phyloP scores from a whole-genome alignment of 2,888 invertebrate genomes.

The Petrophora chlorosata region DNA sequence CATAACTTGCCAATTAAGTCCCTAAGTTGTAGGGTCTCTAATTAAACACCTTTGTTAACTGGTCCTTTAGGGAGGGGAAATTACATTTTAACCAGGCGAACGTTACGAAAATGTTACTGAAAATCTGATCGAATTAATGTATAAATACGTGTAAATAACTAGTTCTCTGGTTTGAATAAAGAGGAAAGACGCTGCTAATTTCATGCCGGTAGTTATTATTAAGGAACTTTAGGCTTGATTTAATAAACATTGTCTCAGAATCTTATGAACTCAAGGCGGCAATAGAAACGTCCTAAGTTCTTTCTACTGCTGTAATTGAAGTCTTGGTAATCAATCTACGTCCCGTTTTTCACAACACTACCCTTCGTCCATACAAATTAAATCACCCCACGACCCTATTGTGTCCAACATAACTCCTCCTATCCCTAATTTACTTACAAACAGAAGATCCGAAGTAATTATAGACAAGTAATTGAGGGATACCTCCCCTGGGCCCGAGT shows the following conservation, averaged over 20 bases:
- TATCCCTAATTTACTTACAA: constrained; percentile 20
- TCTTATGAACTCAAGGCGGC: too few relatives aligned
- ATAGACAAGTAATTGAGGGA: constrained; percentile 36
- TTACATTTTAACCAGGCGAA: too few relatives aligned
- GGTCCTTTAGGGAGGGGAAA: constrained; percentile 7
- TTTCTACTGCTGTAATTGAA: too few relatives aligned
- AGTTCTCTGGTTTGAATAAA: too few relatives aligned
- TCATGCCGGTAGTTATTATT: too few relatives aligned
- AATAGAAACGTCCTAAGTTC: too few relatives aligned
- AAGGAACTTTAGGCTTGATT: too few relatives aligned
- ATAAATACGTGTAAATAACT: too few relatives aligned
- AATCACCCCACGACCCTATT: constrained; percentile 10
- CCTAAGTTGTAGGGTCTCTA: constrained; percentile 34
- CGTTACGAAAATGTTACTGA: too few relatives aligned
- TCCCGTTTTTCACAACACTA: background rate
- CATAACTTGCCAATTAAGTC: constrained; percentile 18
- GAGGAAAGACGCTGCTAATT: too few relatives aligned
- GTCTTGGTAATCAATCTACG: background rate
- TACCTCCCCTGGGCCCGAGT: constrained; percentile 26
- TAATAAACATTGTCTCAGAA: too few relatives aligned
- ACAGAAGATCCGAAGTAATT: constrained; percentile 29
- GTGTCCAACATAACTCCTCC: constrained; percentile 14
- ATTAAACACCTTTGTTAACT: constrained; percentile 54
- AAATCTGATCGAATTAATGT: too few relatives aligned
- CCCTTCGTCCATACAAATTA: constrained; percentile 9